These are phyloP conservation scores for Zaprionus tsacasi DNA, from an alignment of 1,140 invertebrate genomes.

Conservation along the genomic window DNA sequence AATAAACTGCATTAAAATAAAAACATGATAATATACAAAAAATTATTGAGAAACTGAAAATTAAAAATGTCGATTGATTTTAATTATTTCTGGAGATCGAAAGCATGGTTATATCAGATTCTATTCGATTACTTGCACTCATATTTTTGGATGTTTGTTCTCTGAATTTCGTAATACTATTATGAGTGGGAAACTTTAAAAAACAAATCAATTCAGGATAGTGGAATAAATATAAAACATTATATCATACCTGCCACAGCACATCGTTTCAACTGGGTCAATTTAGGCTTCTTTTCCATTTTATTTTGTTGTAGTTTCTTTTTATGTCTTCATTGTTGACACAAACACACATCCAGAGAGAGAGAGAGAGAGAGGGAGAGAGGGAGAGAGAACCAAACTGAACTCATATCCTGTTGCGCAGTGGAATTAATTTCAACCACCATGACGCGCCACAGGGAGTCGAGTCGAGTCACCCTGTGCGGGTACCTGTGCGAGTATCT, in stretches of 20 bases:
- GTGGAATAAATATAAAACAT: neutral
- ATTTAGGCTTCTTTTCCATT: neutral
- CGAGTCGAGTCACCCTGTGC: conserved; percentile 7
- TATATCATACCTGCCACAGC: neutral
- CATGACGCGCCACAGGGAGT: conserved; percentile 61
- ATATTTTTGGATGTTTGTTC: neutral
- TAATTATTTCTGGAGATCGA: neutral
- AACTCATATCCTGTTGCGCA: conserved; percentile 71
- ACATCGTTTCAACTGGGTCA: conserved; percentile 4
- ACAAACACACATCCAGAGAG: neutral
- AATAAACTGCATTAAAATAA: neutral
- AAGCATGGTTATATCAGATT: neutral
- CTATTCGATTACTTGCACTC: neutral
- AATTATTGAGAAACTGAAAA: neutral
- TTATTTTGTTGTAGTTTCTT: conserved; percentile 2
- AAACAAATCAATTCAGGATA: neutral
- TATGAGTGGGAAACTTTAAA: neutral
- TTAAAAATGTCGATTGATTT: neutral
- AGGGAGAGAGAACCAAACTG: neutral
- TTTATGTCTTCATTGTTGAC: conserved; percentile 68
- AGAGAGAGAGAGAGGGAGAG: too few species aligned
- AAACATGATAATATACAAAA: neutral
- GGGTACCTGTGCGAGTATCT: too few species aligned
- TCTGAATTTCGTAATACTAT: neutral
- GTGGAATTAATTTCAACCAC: conserved; percentile 76